Evolutionary conservation across 2,797 vertebrate species (phyloP).

Genomic region (Fistularia tabacaria): DNA sequence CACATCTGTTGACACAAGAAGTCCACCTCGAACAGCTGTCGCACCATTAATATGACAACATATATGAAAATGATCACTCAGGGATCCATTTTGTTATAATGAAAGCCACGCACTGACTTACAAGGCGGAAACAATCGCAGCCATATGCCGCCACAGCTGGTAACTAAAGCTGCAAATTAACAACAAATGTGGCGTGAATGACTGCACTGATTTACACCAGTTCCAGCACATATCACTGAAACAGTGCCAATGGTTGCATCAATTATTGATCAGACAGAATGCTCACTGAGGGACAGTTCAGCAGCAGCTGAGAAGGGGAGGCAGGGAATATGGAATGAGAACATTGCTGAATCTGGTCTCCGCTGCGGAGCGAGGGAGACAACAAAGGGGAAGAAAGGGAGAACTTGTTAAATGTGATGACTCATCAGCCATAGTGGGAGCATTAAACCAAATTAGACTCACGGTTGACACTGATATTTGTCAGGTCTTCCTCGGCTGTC

Average conservation of each 20-base stretch:
- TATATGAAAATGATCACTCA: too few relatives aligned
- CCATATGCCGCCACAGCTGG: too few relatives aligned
- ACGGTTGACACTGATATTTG: conserved; percentile 5
- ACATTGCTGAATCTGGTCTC: conserved; percentile 27
- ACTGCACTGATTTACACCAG: conserved; percentile 4
- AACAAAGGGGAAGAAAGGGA: conserved; percentile 6
- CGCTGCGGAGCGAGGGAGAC: conserved; percentile 6
- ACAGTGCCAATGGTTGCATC: conserved; percentile 10
- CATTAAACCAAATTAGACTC: conserved; percentile 11
- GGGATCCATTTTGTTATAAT: too few relatives aligned
- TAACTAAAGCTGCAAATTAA: not conserved
- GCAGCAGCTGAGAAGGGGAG: conserved; percentile 2
- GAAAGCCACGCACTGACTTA: too few relatives aligned
- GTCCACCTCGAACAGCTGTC: too few relatives aligned
- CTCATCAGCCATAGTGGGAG: conserved; percentile 20
- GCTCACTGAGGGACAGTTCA: conserved; percentile 5
- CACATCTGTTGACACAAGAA: too few relatives aligned
- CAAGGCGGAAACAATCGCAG: too few relatives aligned
- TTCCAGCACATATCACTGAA: conserved; percentile 9
- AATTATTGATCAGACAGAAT: conserved; percentile 27
- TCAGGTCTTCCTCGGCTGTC: conserved; percentile 1
- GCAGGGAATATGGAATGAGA: conserved; percentile 17
- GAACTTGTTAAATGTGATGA: conserved; percentile 22
- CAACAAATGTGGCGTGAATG: not conserved
- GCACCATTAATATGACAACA: too few relatives aligned